Evolutionary conservation across 2,797 vertebrate genomes (phyloP).

Genomic region (Paedocypris micromegethes): DNA sequence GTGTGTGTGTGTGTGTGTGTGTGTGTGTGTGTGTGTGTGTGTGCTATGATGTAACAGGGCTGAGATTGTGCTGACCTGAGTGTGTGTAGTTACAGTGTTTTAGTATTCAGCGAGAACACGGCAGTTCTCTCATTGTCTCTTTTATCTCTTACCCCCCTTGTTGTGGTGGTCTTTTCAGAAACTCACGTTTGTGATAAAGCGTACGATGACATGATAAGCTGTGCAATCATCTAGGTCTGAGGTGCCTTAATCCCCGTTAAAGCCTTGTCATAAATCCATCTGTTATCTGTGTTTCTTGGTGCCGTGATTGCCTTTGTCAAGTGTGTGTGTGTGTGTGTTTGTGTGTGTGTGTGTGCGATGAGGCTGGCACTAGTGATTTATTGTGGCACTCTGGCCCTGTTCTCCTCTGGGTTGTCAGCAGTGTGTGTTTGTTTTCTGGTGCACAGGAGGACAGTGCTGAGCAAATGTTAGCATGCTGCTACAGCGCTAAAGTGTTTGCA

Average conservation of each 20-base stretch:
- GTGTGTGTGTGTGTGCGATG: conserved; percentile 15
- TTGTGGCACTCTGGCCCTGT: conserved; percentile 31
- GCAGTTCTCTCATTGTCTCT: no score
- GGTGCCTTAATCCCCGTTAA: conserved; percentile 57
- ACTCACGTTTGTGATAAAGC: conserved; percentile 45
- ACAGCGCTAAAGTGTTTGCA: conserved; percentile 17
- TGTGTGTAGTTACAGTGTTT: no score
- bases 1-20: no score
- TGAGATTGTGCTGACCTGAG: no score
- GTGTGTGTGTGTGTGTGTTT: conserved; percentile 1
- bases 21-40: no score
- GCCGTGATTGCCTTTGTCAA: conserved; percentile 18
- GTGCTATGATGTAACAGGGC: no score
- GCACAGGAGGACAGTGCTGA: conserved; percentile 30
- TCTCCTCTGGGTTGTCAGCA: conserved; percentile 18
- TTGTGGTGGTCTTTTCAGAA: conserved; percentile 20
- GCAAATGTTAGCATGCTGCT: conserved; percentile 37
- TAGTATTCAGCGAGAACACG: no score
- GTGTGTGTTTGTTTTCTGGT: conserved; percentile 35
- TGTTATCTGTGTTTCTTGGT: conserved; percentile 44
- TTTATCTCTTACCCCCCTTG: no score
- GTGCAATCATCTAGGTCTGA: conserved; percentile 52
- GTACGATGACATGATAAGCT: conserved; percentile 55
- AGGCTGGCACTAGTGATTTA: conserved; percentile 45
- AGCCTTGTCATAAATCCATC: conserved; percentile 56